These are phyloP conservation scores for Chionomys nivalis DNA, from an alignment of 2,113 vertebrate genomes.

Conservation along the genomic window DNA sequence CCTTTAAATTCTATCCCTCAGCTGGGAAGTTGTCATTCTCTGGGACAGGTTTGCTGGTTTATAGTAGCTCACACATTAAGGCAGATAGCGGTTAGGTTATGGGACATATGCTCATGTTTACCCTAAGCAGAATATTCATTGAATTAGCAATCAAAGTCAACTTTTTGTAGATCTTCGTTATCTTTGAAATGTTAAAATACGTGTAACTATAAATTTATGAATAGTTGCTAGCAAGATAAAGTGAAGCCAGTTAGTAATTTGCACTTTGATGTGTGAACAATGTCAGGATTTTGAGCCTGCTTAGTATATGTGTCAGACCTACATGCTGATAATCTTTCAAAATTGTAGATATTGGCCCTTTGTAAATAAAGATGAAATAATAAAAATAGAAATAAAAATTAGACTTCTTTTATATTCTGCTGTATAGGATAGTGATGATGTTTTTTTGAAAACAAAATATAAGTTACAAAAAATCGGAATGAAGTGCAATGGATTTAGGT, in stretches of 20 bases:
- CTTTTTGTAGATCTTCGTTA: neutral
- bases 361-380: too few relatives aligned
- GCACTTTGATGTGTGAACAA: neutral
- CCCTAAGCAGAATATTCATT: neutral
- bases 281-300: neutral
- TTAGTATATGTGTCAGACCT: neutral
- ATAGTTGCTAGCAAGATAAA: neutral
- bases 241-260: slow-evolving; percentile 10
- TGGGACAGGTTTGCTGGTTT: neutral
- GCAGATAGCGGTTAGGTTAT: neutral
- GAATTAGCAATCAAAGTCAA: neutral
- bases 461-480: neutral
- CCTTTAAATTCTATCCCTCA: neutral
- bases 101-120: neutral
- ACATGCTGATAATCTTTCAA: neutral
- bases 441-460: slow-evolving; percentile 7
- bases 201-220: neutral
- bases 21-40: neutral
- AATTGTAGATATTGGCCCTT: neutral
- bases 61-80: neutral
- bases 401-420: neutral
- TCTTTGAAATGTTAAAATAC: neutral
- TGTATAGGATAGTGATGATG: neutral
- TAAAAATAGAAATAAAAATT: neutral
- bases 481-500: neutral